Conservation (phyloP, 2,888 invertebrate species). For the Orthosia gracilis region DNA sequence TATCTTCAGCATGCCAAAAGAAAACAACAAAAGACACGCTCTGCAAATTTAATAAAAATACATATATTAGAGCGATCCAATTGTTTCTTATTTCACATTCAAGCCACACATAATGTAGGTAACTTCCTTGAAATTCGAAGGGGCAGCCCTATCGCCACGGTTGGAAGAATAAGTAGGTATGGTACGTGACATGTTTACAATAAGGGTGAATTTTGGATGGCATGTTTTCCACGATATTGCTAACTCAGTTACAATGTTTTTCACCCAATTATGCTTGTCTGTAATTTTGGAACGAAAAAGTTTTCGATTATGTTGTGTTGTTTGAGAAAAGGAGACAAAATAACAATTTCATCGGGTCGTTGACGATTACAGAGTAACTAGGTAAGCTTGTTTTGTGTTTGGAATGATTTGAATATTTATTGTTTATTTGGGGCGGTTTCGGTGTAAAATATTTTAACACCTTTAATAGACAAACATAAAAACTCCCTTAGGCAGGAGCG, state of each 20-base stretch:
- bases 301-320: slow-evolving; percentile 34
- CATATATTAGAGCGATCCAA: slow-evolving; percentile 59
- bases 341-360: slow-evolving; percentile 13
- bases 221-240: slow-evolving; percentile 74
- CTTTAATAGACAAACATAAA: background rate
- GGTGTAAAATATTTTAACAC: background rate
- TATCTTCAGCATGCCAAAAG: background rate
- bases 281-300: slow-evolving; percentile 63
- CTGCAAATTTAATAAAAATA: slow-evolving; percentile 12
- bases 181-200: slow-evolving; percentile 77
- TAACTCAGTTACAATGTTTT: slow-evolving; percentile 78
- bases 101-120: slow-evolving; percentile 72
- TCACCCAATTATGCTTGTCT: slow-evolving; percentile 77
- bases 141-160: slow-evolving; percentile 70
- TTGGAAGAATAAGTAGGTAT: slow-evolving; percentile 44
- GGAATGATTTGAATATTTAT: background rate
- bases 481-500: too few relatives aligned
- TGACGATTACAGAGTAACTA: slow-evolving; percentile 13
- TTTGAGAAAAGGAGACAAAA: slow-evolving; percentile 12
- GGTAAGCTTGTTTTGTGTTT: background rate
- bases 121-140: slow-evolving; percentile 70
- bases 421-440: background rate
- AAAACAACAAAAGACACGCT: background rate
- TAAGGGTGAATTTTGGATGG: slow-evolving; percentile 72
- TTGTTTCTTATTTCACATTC: slow-evolving; percentile 76